A percentile compares a stretch with the other conserved stretches of the same genome.
Evolutionary conservation across 2,888 invertebrate species (phyloP).

Genomic region (Drosophila anomelani): DNA sequence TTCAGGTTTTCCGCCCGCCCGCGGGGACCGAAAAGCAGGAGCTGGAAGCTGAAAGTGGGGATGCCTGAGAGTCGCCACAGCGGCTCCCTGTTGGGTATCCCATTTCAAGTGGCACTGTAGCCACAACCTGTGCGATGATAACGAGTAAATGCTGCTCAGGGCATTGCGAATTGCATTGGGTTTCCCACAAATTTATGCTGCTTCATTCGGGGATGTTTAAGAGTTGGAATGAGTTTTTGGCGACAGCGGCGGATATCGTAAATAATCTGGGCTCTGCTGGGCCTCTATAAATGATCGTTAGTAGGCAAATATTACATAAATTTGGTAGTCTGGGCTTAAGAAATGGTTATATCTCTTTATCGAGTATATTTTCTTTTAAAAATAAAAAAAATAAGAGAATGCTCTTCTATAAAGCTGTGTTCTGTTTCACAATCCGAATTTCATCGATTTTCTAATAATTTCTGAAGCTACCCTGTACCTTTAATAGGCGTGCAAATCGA

Average conservation of each 20-base stretch:
- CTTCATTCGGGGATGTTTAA: slow-evolving; percentile 6
- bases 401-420: background rate
- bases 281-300: slow-evolving; percentile 3
- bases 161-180: slow-evolving; percentile 65
- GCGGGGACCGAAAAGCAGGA: slow-evolving; percentile 25
- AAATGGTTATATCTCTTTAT: background rate
- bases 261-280: slow-evolving; percentile 5
- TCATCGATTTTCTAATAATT: background rate
- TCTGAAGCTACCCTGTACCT: background rate
- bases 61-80: slow-evolving; percentile 27
- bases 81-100: slow-evolving; percentile 57
- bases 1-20: slow-evolving; percentile 65
- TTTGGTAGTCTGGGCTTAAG: too few species aligned
- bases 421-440: too few species aligned
- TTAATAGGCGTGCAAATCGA: slow-evolving; percentile 55
- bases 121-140: slow-evolving; percentile 59
- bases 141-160: slow-evolving; percentile 62
- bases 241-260: slow-evolving; percentile 8
- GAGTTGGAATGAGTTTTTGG: slow-evolving; percentile 11
- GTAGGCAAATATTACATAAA: background rate
- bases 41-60: slow-evolving; percentile 11
- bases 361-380: background rate
- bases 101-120: slow-evolving; percentile 60
- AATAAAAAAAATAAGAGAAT: background rate
- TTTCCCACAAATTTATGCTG: slow-evolving; percentile 47